A percentile compares a stretch with the other conserved stretches of the same genome.
Evolutionary conservation across 2,888 invertebrate species (phyloP).

Genomic region (Acrobasis suavella): DNA sequence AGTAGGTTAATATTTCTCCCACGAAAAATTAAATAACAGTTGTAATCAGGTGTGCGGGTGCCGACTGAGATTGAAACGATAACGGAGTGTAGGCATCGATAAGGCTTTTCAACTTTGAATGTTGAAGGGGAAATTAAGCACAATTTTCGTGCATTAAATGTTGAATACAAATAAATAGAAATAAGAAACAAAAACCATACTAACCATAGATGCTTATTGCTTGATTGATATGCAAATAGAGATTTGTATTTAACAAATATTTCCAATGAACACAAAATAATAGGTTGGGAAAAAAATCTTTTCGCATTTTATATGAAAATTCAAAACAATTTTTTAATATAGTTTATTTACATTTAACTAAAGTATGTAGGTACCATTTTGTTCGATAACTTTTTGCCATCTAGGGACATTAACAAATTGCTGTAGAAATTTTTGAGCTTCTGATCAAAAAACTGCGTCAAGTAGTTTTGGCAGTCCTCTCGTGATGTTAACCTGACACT

Average conservation of each 20-base stretch:
- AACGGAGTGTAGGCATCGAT: slow-evolving; percentile 59
- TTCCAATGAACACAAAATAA: no score
- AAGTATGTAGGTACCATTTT: no score
- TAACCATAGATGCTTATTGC: not conserved
- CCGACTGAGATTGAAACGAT: slow-evolving; percentile 58
- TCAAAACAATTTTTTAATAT: no score
- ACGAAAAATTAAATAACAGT: slow-evolving; percentile 62
- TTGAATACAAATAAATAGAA: not conserved
- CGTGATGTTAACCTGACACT: no score
- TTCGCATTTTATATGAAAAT: no score
- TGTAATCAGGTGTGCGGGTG: slow-evolving; percentile 59
- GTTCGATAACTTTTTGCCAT: no score
- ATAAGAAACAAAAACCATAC: not conserved
- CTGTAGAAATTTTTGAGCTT: no score
- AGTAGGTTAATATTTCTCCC: slow-evolving; percentile 49
- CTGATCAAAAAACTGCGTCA: no score
- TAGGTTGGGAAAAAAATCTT: no score
- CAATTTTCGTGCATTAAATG: not conserved
- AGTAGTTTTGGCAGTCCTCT: no score
- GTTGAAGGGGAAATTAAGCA: slow-evolving; percentile 36
- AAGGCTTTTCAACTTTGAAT: slow-evolving; percentile 56
- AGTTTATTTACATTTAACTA: no score
- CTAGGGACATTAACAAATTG: no score
- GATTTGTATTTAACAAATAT: not conserved
- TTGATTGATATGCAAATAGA: not conserved